phyloP scores from a whole-genome alignment of 1,140 invertebrate genomes.

The Zaprionus africanus region DNA sequence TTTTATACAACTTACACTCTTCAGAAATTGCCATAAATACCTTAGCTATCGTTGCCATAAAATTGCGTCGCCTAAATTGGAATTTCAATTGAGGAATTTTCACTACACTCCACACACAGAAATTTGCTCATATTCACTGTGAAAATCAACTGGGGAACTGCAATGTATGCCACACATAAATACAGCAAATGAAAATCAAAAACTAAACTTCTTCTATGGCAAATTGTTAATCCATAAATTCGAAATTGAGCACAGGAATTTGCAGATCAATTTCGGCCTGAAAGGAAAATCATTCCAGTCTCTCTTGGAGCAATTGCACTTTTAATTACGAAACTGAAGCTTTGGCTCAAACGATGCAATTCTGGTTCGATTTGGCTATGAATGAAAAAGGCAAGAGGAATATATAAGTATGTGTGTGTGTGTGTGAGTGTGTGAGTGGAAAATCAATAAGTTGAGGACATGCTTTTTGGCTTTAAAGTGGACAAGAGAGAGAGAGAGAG shows the following conservation, averaged over 20 bases:
- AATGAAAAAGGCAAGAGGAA: constrained; percentile 34
- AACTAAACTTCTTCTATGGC: no score
- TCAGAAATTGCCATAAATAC: background rate
- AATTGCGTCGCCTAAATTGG: background rate
- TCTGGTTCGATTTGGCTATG: background rate
- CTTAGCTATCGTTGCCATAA: background rate
- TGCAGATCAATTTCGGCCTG: background rate
- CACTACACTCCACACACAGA: background rate
- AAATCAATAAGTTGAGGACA: constrained; percentile 44
- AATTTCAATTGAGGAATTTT: background rate
- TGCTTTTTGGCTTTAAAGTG: constrained; percentile 62
- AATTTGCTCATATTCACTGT: background rate
- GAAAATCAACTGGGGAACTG: background rate
- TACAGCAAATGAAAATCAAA: background rate
- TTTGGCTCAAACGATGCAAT: constrained; percentile 13
- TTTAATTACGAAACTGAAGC: constrained; percentile 14
- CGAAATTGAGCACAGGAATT: constrained; percentile 47
- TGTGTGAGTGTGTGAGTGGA: background rate
- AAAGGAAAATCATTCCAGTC: constrained; percentile 13
- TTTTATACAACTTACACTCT: background rate
- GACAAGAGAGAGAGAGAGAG: background rate
- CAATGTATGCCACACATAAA: background rate
- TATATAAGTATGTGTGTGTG: background rate
- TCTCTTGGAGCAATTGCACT: background rate
- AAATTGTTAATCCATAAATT: constrained; percentile 7